Conservation (phyloP, 2,113 vertebrate species). For the Eidolon helvum region DNA sequence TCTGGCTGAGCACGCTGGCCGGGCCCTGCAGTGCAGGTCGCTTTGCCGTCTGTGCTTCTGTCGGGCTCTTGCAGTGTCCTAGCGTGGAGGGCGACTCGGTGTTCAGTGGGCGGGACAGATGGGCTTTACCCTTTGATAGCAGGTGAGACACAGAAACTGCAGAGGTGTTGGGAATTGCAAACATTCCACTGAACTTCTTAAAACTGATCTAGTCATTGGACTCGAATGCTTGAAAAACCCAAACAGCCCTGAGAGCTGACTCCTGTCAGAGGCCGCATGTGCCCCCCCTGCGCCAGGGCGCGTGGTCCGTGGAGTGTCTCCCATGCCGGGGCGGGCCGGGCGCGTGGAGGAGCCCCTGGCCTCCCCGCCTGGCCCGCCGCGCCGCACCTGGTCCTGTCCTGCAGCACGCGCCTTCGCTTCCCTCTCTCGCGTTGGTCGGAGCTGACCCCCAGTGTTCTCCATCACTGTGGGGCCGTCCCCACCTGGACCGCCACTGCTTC, state of each 20-base stretch:
- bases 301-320: too few species aligned
- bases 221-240: not conserved
- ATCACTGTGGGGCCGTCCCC: too few species aligned
- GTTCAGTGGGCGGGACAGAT: not conserved
- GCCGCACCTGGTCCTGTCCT: not conserved
- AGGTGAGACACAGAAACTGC: not conserved
- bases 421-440: not conserved
- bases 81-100: not conserved
- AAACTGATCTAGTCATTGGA: not conserved
- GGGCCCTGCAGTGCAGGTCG: not conserved
- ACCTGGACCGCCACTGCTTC: not conserved
- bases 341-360: fast-evolving
- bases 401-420: too few species aligned
- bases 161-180: not conserved
- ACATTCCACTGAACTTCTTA: not conserved
- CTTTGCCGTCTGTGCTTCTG: not conserved
- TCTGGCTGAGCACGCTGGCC: too few species aligned
- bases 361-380: too few species aligned
- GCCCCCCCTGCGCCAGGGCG: too few species aligned
- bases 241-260: not conserved
- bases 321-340: not conserved
- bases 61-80: not conserved
- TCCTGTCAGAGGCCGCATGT: not conserved
- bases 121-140: not conserved
- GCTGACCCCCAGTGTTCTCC: not conserved